Conservation (phyloP, 2,113 vertebrate species). For the Microcebus murinus region DNA sequence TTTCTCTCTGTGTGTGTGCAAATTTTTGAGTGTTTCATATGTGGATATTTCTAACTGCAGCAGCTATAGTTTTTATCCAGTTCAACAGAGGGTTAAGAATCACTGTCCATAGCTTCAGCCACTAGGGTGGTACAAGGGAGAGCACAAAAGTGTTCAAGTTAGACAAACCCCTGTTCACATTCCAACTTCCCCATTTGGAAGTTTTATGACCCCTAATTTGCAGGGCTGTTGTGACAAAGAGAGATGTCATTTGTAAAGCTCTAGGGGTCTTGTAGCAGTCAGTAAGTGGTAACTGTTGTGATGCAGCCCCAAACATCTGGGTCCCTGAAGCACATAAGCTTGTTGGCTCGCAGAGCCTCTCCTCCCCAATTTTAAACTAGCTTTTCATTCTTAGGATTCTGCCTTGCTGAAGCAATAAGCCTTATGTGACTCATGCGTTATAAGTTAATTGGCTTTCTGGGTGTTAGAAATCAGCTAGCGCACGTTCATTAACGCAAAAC, state of each 20-base stretch:
- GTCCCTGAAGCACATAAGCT: background rate
- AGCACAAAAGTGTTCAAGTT: background rate
- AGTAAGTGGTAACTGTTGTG: background rate
- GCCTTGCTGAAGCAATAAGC: background rate
- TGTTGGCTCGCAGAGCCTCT: background rate
- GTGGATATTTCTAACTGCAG: background rate
- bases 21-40: background rate
- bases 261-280: background rate
- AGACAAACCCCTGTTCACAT: background rate
- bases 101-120: background rate
- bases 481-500: background rate
- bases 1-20: background rate
- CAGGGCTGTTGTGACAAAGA: background rate
- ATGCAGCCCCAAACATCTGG: background rate
- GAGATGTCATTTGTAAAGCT: background rate
- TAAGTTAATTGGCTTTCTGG: background rate
- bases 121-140: background rate
- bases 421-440: background rate
- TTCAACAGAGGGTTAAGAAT: conserved; percentile 1
- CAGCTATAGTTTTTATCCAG: background rate
- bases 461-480: background rate
- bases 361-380: background rate
- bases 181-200: background rate
- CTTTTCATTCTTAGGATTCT: background rate
- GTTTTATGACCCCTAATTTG: background rate